Evolutionary conservation across 2,888 invertebrate genomes (phyloP).

Genomic region (Cosmorhoe ocellata): DNA sequence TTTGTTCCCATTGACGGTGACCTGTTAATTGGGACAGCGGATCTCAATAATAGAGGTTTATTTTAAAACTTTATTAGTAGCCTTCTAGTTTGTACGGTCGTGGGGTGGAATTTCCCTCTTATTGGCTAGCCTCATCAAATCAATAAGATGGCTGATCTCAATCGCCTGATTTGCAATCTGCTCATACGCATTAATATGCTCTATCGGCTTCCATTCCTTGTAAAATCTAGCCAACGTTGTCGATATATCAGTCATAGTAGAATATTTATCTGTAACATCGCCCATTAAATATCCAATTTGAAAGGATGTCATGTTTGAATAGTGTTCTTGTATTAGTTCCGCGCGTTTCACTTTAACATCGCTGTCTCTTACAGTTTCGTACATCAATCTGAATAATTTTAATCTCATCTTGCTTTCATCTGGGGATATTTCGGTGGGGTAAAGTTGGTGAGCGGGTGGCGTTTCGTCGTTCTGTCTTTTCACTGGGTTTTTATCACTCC

Average conservation of each 20-base stretch:
- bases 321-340: conserved; percentile 51
- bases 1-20: no score
- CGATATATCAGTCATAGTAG: conserved; percentile 54
- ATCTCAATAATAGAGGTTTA: no score
- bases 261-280: conserved; percentile 56
- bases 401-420: conserved; percentile 61
- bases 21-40: no score
- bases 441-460: neutral
- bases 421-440: neutral
- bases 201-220: conserved; percentile 60
- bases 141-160: conserved; percentile 56
- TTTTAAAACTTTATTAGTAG: no score
- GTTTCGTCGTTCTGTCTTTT: no score
- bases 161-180: conserved; percentile 65
- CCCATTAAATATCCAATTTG: conserved; percentile 60
- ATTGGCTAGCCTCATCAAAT: conserved; percentile 37
- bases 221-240: conserved; percentile 49
- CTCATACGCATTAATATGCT: conserved; percentile 70
- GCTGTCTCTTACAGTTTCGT: conserved; percentile 61
- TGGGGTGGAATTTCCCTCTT: neutral
- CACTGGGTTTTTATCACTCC: no score
- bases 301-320: conserved; percentile 51
- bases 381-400: conserved; percentile 65
- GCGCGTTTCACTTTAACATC: conserved; percentile 59
- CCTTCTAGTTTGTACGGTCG: no score